Percentiles rank a stretch among this genome's conserved stretches.
phyloP scores from a whole-genome alignment of 2,888 invertebrate species.

The Drosophila maculinotata region DNA sequence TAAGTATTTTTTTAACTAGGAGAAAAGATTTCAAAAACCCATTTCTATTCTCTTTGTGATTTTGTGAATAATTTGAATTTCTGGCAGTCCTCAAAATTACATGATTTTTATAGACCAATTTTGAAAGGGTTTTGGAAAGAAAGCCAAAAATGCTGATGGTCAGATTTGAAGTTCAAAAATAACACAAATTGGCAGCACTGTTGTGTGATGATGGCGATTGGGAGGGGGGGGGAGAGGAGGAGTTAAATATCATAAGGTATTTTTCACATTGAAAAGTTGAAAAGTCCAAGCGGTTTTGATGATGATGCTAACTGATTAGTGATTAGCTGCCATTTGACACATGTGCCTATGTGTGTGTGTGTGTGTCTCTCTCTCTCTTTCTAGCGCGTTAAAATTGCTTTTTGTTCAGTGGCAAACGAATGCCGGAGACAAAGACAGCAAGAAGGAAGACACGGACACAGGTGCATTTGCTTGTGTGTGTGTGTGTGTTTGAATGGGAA shows the following conservation, averaged over 20 bases:
- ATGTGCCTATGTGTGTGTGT: slow-evolving; percentile 12
- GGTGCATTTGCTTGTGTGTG: slow-evolving; percentile 18
- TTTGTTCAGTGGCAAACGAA: slow-evolving; percentile 39
- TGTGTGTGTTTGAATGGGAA: slow-evolving; percentile 21
- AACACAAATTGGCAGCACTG: slow-evolving; percentile 1
- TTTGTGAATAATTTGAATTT: no score
- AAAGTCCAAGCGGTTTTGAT: slow-evolving; percentile 35
- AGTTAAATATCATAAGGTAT: slow-evolving; percentile 42
- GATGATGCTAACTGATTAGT: slow-evolving; percentile 72
- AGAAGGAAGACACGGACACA: slow-evolving; percentile 42
- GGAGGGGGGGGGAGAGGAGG: background rate
- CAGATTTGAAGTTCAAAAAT: background rate
- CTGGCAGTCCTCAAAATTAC: no score
- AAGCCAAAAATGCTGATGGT: background rate
- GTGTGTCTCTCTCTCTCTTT: slow-evolving; percentile 2
- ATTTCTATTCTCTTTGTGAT: no score
- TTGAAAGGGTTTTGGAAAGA: background rate
- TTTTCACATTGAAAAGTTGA: slow-evolving; percentile 56
- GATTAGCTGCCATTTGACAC: slow-evolving; percentile 75
- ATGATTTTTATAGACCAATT: no score
- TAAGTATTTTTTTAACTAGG: no score
- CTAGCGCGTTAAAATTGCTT: slow-evolving; percentile 10
- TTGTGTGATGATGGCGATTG: background rate
- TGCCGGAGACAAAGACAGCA: slow-evolving; percentile 36
- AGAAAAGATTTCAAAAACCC: background rate